A percentile compares a stretch with the other conserved stretches of the same genome.
These are phyloP conservation scores for Dendrocincla tyrannina DNA, from an alignment of 2,797 vertebrate genomes.

Conservation along the genomic window DNA sequence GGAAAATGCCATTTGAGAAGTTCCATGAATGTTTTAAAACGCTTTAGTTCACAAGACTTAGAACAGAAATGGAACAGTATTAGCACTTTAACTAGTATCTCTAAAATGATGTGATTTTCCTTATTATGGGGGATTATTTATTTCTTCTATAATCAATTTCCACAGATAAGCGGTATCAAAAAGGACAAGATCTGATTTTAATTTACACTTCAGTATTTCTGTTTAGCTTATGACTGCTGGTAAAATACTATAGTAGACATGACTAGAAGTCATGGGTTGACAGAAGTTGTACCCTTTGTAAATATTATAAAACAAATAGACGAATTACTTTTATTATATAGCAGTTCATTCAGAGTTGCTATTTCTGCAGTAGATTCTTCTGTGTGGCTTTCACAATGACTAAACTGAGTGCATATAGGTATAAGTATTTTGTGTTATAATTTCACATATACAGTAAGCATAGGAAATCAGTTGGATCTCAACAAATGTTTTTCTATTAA, in stretches of 20 bases:
- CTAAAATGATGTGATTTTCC: background rate
- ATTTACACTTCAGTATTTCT: background rate
- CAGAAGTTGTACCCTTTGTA: conserved; percentile 22
- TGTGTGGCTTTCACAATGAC: background rate
- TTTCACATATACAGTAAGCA: background rate
- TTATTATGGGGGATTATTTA: conserved; percentile 8
- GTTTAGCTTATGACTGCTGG: conserved; percentile 11
- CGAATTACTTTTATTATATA: background rate
- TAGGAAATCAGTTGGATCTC: conserved; percentile 10
- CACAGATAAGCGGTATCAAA: conserved; percentile 26
- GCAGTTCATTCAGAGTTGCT: background rate
- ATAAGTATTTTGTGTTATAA: background rate
- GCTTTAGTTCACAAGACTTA: background rate
- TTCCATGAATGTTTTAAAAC: background rate
- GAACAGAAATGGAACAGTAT: background rate
- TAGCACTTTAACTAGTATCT: background rate
- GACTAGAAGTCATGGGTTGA: background rate
- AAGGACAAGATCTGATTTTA: conserved; percentile 29
- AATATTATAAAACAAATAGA: conserved; percentile 29
- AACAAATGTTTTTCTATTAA: background rate
- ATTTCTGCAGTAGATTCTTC: conserved; percentile 12
- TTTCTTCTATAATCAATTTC: conserved; percentile 18
- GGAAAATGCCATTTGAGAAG: background rate
- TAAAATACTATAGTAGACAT: conserved; percentile 27
- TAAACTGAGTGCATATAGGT: background rate